Conservation (phyloP, 2,888 invertebrate species). For the Tubulanus polymorphus region DNA sequence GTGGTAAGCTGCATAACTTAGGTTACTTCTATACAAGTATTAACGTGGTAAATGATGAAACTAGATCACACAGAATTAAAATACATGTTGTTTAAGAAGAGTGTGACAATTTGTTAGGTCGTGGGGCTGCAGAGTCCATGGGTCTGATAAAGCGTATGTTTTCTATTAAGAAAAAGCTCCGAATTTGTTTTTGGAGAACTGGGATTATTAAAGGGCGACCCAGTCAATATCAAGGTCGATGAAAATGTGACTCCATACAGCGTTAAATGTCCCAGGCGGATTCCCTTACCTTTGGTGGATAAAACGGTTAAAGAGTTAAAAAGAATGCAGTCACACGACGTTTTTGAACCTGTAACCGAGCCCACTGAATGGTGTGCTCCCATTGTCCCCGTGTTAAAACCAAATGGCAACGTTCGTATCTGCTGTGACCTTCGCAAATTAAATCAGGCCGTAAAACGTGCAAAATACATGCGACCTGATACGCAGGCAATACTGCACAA, state of each 20-base stretch:
- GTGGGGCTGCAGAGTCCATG: neutral
- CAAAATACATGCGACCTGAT: conserved; percentile 15
- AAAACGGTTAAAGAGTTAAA: conserved; percentile 17
- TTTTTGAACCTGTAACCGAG: conserved; percentile 16
- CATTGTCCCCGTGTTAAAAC: conserved; percentile 20
- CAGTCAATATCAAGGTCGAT: conserved; percentile 6
- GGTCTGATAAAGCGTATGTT: conserved; percentile 8
- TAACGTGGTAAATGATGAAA: neutral
- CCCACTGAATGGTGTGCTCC: conserved; percentile 22
- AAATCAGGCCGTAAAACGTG: conserved; percentile 16
- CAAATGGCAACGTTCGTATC: conserved; percentile 15
- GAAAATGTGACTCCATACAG: neutral
- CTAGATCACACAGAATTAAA: neutral
- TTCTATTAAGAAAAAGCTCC: neutral
- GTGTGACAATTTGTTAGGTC: neutral
- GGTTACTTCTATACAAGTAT: conserved; percentile 5
- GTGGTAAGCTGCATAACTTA: conserved; percentile 6
- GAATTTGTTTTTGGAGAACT: conserved; percentile 2
- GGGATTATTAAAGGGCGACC: conserved; percentile 5
- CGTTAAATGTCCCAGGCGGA: conserved; percentile 3
- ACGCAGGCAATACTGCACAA: conserved; percentile 16
- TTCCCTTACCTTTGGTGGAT: conserved; percentile 11
- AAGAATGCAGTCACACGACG: conserved; percentile 14
- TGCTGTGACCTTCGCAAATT: conserved; percentile 18
- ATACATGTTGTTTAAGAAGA: neutral